Base-by-base conservation (phyloP, 2,797 vertebrate species). In the Aselliscus stoliczkanus region DNA sequence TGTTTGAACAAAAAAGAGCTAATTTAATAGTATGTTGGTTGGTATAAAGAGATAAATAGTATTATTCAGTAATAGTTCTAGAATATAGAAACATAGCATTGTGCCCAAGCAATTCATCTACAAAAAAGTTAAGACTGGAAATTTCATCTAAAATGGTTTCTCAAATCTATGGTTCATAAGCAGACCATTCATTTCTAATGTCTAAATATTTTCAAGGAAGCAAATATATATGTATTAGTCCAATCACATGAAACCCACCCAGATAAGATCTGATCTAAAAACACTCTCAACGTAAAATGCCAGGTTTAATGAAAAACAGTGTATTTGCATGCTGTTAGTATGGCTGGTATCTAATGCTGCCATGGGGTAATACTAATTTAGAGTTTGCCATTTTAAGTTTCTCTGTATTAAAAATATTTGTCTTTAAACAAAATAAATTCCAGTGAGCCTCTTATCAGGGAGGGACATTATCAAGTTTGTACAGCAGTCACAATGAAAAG, bases 401-500 rank as follows among this genome's bases (percentile, higher is more conserved):
- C 60, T 89, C 70, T 39, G 25, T 29, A 37, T 64, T 94, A 83
- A 86, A 93, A 62, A 54, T 42, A 85, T 31, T 86, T 67, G 47
- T 88, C 50, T 96, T 88, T 82, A 92, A 81, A 80, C 39, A 67
- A 86, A 93, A 27, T 62, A 86, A 47, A 54, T 65, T 44, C 47
- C 50, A 75, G n/a, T 54, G 60, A 82, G 52, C 52, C 44, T 80
- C 67, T 88, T 14, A n/a, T 39, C 27, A 75, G 20, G 52, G 76
- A 75, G 15, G 37, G 90, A 47, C 37, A 50, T 73, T 39, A 90
- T 42, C 15, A 93, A 58, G 50, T 31, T 44, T 95, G 21, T 15
- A 73, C 80, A 95, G 58, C 39, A 65, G 37, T 60, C 37, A 79
- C 64, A 60, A 62, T n/a, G 62, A 65, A 85, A 37, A 93, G 37